Evolutionary conservation across 2,797 vertebrate genomes (phyloP).

Genomic region (Megaceryle alcyon): DNA sequence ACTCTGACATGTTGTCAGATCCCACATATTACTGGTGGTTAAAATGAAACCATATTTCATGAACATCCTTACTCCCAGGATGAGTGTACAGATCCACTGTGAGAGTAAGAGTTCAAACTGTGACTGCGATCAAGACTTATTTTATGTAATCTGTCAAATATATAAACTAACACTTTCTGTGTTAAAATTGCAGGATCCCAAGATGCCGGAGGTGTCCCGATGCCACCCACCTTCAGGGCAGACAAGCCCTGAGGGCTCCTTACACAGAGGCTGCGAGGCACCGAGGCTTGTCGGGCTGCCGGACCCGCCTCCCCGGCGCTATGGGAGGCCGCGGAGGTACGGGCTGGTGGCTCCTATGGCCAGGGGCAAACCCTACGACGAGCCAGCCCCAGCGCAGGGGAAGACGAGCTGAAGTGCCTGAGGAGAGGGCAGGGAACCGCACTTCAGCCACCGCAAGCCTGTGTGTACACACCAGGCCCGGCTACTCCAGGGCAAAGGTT

Average conservation of each 20-base stretch:
- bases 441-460: not conserved
- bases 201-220: fast-evolving
- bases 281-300: not conserved
- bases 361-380: not conserved
- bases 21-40: not conserved
- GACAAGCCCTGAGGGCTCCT: not conserved
- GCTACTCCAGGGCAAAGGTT: not conserved
- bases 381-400: fast-evolving
- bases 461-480: not conserved
- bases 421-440: not conserved
- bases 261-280: too few relatives aligned
- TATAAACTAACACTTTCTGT: fast-evolving
- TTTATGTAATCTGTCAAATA: fast-evolving
- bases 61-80: fast-evolving
- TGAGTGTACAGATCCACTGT: fast-evolving
- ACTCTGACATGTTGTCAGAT: not conserved
- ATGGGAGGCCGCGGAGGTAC: not conserved
- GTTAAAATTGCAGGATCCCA: fast-evolving
- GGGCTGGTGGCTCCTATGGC: not conserved
- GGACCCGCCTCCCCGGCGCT: not conserved
- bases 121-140: fast-evolving
- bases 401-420: not conserved
- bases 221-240: fast-evolving
- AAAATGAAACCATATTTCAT: not conserved
- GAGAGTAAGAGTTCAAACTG: not conserved